Evolutionary conservation across 2,888 invertebrate genomes (phyloP).

Genomic region (Polydrusus tereticollis): DNA sequence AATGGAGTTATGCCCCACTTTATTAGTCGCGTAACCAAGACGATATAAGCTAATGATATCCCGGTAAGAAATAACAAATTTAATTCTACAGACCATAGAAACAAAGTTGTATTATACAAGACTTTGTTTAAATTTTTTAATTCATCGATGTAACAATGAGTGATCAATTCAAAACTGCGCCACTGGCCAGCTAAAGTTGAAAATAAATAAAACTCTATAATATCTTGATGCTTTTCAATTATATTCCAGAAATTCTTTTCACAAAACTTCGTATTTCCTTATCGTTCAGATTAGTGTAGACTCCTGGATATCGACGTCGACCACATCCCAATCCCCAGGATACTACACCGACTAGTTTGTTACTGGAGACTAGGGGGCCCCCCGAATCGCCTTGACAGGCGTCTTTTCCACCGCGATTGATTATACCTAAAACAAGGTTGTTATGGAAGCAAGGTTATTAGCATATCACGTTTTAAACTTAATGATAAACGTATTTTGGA

Average conservation of each 20-base stretch:
- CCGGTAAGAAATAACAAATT: no score
- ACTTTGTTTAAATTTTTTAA: no score
- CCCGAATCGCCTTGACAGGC: slow-evolving; percentile 60
- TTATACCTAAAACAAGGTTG: slow-evolving; percentile 64
- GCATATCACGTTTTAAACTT: background rate
- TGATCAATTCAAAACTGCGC: no score
- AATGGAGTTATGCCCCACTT: no score
- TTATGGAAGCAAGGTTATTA: background rate
- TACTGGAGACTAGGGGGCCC: slow-evolving; percentile 56
- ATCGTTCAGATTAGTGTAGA: slow-evolving; percentile 53
- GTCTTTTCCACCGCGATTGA: slow-evolving; percentile 67
- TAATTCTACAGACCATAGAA: no score
- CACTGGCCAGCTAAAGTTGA: no score
- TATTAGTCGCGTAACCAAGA: no score
- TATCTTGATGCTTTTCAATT: background rate
- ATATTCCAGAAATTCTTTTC: slow-evolving; percentile 15
- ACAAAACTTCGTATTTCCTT: slow-evolving; percentile 26
- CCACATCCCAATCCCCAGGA: slow-evolving; percentile 60
- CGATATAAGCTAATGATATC: no score
- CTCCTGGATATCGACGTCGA: slow-evolving; percentile 54
- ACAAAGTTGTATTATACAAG: no score
- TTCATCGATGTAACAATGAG: no score
- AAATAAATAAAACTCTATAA: background rate
- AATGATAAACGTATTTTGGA: no score
- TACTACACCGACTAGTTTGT: slow-evolving; percentile 55